These are phyloP conservation scores for Hylaea fasciaria DNA, from an alignment of 2,888 invertebrate species.

Conservation along the genomic window DNA sequence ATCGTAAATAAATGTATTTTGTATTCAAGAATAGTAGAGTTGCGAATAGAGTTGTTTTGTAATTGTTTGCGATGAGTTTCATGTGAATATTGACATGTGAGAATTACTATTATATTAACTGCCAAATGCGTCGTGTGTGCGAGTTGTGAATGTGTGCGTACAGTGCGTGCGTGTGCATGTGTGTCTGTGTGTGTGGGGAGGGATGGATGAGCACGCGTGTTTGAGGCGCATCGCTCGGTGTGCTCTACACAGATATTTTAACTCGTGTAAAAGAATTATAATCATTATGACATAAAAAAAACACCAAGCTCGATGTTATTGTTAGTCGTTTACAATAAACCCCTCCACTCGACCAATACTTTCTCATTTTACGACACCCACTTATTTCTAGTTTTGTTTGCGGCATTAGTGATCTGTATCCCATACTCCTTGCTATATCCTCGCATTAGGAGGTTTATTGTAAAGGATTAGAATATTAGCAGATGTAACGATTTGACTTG, in stretches of 20 bases:
- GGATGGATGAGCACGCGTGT: conserved; percentile 41
- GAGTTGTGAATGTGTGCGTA: conserved; percentile 39
- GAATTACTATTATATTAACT: conserved; percentile 72
- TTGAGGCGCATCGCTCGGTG: conserved; percentile 43
- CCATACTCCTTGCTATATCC: conserved; percentile 65
- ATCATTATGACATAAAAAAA: conserved; percentile 78
- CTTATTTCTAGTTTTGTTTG: conserved; percentile 53
- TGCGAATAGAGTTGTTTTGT: conserved; percentile 53
- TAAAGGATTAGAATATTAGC: conserved; percentile 66
- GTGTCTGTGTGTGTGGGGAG: no score
- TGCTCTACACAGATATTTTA: conserved; percentile 64
- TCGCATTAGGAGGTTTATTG: conserved; percentile 65
- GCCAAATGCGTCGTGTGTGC: conserved; percentile 75
- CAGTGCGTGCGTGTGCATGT: conserved; percentile 41
- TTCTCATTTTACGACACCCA: conserved; percentile 58
- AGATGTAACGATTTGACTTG: conserved; percentile 74
- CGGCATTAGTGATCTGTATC: conserved; percentile 53
- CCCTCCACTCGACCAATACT: conserved; percentile 67
- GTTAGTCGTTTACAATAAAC: conserved; percentile 68
- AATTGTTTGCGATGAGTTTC: conserved; percentile 57
- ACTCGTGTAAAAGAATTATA: conserved; percentile 74
- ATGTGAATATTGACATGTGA: conserved; percentile 75
- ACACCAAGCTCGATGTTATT: conserved; percentile 78
- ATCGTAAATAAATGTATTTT: conserved; percentile 50
- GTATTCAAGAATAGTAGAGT: conserved; percentile 44